Percentiles rank a stretch among this genome's conserved stretches.
Evolutionary conservation across 2,888 invertebrate genomes (phyloP).

Genomic region (Ypsolopha scabrella): DNA sequence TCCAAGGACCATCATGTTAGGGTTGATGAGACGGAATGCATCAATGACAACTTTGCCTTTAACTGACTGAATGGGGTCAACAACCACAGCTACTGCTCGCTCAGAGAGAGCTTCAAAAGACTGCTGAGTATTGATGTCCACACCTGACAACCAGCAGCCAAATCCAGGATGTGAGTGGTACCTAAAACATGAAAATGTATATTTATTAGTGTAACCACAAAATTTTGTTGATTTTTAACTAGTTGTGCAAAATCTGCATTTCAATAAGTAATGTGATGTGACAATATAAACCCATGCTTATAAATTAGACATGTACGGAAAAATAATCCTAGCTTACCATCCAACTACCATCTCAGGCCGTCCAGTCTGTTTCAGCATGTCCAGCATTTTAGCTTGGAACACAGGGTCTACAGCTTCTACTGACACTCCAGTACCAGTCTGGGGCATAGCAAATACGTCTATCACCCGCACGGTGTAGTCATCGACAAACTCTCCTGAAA

Average conservation of each 20-base stretch:
- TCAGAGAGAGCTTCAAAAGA: constrained; percentile 99
- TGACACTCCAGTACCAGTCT: constrained; percentile 97
- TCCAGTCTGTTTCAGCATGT: constrained; percentile 98
- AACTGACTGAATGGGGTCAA: constrained; percentile 99
- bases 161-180: constrained; percentile 99
- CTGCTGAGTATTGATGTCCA: constrained; percentile 99
- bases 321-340: too few species aligned
- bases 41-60: constrained; percentile 99
- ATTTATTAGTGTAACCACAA: neutral
- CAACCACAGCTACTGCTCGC: constrained; percentile 98
- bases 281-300: too few species aligned
- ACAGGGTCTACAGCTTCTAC: constrained; percentile 99
- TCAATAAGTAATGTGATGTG: too few species aligned
- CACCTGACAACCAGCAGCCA: constrained; percentile 99
- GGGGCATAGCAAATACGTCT: constrained; percentile 99
- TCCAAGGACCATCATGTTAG: constrained; percentile 98
- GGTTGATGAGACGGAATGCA: constrained; percentile 98
- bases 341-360: constrained; percentile 99
- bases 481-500: constrained; percentile 98
- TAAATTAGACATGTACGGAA: constrained; percentile 1
- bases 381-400: constrained; percentile 99
- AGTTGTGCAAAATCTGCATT: too few species aligned
- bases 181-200: constrained; percentile 40
- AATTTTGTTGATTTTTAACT: neutral
- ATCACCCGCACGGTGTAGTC: constrained; percentile 99